A percentile compares a stretch with the other conserved stretches of the same genome.
Conservation (phyloP, 2,888 invertebrate species). For the Mimumesa dahlbomi region DNA sequence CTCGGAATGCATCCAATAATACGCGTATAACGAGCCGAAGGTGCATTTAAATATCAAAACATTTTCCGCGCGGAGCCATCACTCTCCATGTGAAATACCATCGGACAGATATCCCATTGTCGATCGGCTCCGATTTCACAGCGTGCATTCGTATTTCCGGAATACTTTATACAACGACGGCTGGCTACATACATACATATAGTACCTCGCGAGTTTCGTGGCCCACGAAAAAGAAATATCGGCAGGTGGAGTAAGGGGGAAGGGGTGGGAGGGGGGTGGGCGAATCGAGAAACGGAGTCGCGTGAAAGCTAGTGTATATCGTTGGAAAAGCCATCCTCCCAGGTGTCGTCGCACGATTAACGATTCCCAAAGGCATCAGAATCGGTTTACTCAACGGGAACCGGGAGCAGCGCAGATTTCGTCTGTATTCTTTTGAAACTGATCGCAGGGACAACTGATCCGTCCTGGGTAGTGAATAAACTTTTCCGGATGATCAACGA, state of each 20-base stretch:
- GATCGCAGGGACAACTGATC: constrained; percentile 5
- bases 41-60: not conserved
- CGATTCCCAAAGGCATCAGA: constrained; percentile 34
- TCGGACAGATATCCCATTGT: constrained; percentile 1
- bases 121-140: constrained; percentile 25
- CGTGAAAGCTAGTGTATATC: not conserved
- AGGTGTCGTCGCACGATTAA: constrained; percentile 38
- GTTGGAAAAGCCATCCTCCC: no score
- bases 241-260: constrained; percentile 2
- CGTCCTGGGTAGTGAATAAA: not conserved
- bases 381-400: constrained; percentile 20
- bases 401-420: not conserved
- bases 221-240: constrained; percentile 29
- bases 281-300: not conserved
- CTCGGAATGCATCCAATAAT: not conserved
- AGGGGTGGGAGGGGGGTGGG: not conserved
- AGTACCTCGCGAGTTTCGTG: not conserved
- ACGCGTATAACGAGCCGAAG: constrained; percentile 4
- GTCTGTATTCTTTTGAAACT: constrained; percentile 2
- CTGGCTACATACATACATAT: constrained; percentile 5
- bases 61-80: constrained; percentile 15
- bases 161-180: constrained; percentile 13
- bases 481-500: not conserved
- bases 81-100: constrained; percentile 20
- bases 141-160: constrained; percentile 4